phyloP scores from a whole-genome alignment of 2,113 vertebrate genomes.

The Oceanites oceanicus region DNA sequence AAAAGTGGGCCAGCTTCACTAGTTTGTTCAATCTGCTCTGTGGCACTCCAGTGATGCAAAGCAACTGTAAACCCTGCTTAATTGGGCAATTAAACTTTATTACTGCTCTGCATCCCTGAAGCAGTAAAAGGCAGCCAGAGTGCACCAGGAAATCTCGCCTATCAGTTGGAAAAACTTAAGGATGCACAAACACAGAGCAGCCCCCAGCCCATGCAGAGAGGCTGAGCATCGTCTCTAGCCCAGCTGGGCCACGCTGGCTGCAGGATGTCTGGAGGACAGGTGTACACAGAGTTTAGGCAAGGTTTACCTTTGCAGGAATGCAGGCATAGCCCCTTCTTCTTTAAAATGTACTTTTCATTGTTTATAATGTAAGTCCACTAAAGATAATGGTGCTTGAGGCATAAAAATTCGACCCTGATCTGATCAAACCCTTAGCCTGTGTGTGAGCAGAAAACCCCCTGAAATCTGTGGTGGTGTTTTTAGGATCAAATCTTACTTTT shows the following conservation, averaged over 20 bases:
- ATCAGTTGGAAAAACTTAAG: neutral
- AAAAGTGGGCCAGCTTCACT: neutral
- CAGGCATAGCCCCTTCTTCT: neutral
- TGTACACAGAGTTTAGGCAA: neutral
- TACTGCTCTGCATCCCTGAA: neutral
- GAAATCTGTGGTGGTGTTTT: neutral
- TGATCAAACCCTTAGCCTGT: neutral
- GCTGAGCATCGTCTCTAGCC: neutral
- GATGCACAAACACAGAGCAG: neutral
- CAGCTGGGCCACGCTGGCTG: rapidly evolving
- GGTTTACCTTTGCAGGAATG: neutral
- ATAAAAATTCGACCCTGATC: neutral
- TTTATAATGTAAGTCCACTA: neutral
- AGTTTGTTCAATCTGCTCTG: neutral
- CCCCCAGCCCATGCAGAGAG: neutral
- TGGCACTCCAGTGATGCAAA: neutral
- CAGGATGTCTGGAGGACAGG: neutral
- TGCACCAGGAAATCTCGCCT: neutral
- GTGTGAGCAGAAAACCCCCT: neutral
- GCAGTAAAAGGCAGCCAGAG: neutral
- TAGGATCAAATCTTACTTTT: neutral
- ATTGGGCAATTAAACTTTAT: conserved; percentile 22
- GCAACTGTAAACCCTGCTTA: conserved; percentile 16
- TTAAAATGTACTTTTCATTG: neutral
- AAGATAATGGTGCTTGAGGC: neutral